Percentiles rank a stretch among this genome's conserved stretches.
Evolutionary conservation across 2,888 invertebrate genomes (phyloP).

Genomic region (Sarcophaga carnaria): DNA sequence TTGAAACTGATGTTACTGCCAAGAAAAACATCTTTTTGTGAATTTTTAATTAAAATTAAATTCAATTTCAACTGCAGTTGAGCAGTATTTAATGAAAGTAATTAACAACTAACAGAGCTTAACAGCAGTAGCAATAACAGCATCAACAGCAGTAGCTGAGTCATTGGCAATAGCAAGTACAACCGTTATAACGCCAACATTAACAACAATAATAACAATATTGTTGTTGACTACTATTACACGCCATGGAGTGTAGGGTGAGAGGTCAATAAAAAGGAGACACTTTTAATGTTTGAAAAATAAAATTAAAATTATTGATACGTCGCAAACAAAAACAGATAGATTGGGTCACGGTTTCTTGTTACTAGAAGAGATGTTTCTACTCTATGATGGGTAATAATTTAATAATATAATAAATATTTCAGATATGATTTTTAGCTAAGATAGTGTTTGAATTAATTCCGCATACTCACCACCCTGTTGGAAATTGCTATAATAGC

Average conservation of each 20-base stretch:
- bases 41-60: slow-evolving; percentile 74
- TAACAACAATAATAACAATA: background rate
- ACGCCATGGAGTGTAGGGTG: background rate
- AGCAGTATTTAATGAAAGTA: slow-evolving; percentile 73
- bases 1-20: slow-evolving; percentile 69
- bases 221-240: background rate
- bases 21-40: slow-evolving; percentile 72
- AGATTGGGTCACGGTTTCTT: too few relatives aligned
- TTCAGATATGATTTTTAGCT: too few relatives aligned
- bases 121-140: background rate
- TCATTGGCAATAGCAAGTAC: background rate
- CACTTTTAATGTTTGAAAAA: slow-evolving; percentile 15
- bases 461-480: too few relatives aligned
- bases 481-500: too few relatives aligned
- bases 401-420: too few relatives aligned
- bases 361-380: too few relatives aligned
- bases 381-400: too few relatives aligned
- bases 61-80: slow-evolving; percentile 73
- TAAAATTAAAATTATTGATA: too few relatives aligned
- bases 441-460: too few relatives aligned
- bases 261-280: background rate
- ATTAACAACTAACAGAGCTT: slow-evolving; percentile 70
- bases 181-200: background rate
- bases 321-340: too few relatives aligned
- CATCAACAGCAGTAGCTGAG: background rate